These are phyloP conservation scores for Phyllostomus hastatus DNA, from an alignment of 2,113 vertebrate species.

Conservation along the genomic window DNA sequence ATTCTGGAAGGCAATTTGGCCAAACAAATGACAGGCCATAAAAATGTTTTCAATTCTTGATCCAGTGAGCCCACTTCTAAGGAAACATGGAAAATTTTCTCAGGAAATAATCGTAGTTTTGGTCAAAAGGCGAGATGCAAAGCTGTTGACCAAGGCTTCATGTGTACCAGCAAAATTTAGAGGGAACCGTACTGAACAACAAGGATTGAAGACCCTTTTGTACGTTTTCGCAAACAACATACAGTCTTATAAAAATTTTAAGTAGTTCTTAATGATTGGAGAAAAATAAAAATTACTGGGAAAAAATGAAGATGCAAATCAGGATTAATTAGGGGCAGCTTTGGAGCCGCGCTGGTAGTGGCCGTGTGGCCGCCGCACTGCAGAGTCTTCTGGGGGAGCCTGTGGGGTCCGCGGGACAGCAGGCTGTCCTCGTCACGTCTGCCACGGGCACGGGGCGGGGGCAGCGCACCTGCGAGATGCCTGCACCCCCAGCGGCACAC, in stretches of 20 bases:
- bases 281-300: background rate
- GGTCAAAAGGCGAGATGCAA: background rate
- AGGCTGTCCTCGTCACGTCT: background rate
- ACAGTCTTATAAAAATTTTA: background rate
- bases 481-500: too few species aligned
- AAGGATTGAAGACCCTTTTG: background rate
- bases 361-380: background rate
- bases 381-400: background rate
- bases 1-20: background rate
- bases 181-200: background rate
- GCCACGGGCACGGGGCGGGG: too few species aligned
- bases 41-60: background rate
- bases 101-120: background rate
- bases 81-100: background rate
- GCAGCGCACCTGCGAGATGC: fast-evolving
- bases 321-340: background rate
- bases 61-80: background rate
- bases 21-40: conserved; percentile 16
- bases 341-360: background rate
- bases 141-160: background rate
- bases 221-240: background rate
- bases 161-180: background rate
- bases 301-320: background rate
- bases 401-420: background rate
- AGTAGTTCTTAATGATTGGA: background rate